A percentile compares a stretch with the other conserved stretches of the same genome.
These are phyloP conservation scores for Stenichneumon culpator DNA, from an alignment of 2,888 invertebrate species.

Conservation along the genomic window DNA sequence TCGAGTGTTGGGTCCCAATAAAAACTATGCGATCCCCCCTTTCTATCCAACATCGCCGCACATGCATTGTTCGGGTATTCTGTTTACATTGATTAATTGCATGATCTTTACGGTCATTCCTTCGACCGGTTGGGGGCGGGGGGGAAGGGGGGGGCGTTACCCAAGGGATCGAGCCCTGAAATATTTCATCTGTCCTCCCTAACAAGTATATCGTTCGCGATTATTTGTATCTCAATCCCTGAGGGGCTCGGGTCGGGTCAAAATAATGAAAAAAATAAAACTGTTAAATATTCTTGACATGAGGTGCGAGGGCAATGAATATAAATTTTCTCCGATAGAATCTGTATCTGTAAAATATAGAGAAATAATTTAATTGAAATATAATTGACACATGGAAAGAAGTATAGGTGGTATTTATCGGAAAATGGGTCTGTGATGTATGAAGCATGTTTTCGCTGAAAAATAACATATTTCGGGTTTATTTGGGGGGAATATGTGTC, in stretches of 20 bases:
- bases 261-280: neutral
- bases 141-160: slow-evolving; percentile 58
- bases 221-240: slow-evolving; percentile 55
- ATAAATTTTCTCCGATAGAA: too few relatives aligned
- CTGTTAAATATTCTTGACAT: neutral
- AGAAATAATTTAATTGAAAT: too few relatives aligned
- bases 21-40: slow-evolving; percentile 65
- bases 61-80: slow-evolving; percentile 73
- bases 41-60: slow-evolving; percentile 19
- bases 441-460: too few relatives aligned
- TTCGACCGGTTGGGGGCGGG: neutral
- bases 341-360: too few relatives aligned
- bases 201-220: slow-evolving; percentile 53
- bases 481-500: too few relatives aligned
- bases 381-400: too few relatives aligned
- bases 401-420: too few relatives aligned
- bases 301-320: too few relatives aligned
- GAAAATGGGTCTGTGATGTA: too few relatives aligned
- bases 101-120: slow-evolving; percentile 74
- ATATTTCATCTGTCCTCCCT: slow-evolving; percentile 65
- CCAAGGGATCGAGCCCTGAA: slow-evolving; percentile 60
- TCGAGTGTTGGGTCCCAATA: slow-evolving; percentile 74
- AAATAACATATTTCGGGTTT: too few relatives aligned
- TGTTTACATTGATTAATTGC: slow-evolving; percentile 80
- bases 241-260: neutral